Conservation (phyloP, 2,888 invertebrate species). For the Drosophila imparisetae region DNA sequence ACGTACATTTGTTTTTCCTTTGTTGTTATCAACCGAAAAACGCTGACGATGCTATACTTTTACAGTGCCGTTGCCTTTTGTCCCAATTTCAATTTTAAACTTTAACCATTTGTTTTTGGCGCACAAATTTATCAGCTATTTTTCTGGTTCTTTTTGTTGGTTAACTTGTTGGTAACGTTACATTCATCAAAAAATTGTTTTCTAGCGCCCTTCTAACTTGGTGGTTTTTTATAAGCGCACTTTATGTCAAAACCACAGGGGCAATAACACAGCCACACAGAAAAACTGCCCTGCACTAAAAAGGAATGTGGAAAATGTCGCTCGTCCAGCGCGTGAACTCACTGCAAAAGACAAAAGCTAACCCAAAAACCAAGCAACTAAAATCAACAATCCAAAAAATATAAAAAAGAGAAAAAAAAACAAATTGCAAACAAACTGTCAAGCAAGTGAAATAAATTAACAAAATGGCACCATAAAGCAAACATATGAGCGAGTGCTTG, state of each 20-base stretch:
- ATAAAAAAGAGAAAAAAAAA: conserved; percentile 26
- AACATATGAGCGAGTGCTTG: conserved; percentile 73
- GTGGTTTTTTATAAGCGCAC: conserved; percentile 76
- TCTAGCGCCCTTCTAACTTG: conserved; percentile 71
- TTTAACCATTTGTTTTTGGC: conserved; percentile 73
- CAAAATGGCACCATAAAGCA: conserved; percentile 76
- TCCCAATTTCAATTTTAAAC: conserved; percentile 76
- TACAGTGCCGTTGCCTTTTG: conserved; percentile 62
- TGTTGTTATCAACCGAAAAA: conserved; percentile 28
- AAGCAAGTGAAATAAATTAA: conserved; percentile 79
- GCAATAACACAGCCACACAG: conserved; percentile 49
- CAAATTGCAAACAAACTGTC: conserved; percentile 70
- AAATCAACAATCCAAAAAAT: conserved; percentile 43
- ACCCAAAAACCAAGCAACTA: conserved; percentile 36
- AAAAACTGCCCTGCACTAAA: conserved; percentile 47
- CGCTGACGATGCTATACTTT: conserved; percentile 43
- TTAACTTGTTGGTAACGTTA: conserved; percentile 51
- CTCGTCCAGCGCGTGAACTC: conserved; percentile 29
- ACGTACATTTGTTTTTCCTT: conserved; percentile 46
- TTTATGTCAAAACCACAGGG: conserved; percentile 78
- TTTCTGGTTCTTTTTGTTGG: conserved; percentile 28
- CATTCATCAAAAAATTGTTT: conserved; percentile 76
- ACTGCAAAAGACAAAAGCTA: conserved; percentile 58
- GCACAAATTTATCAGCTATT: conserved; percentile 76
- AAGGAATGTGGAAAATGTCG: conserved; percentile 57